Conservation (phyloP, 2,888 invertebrate genomes). For the Chrysina gloriosa region DNA sequence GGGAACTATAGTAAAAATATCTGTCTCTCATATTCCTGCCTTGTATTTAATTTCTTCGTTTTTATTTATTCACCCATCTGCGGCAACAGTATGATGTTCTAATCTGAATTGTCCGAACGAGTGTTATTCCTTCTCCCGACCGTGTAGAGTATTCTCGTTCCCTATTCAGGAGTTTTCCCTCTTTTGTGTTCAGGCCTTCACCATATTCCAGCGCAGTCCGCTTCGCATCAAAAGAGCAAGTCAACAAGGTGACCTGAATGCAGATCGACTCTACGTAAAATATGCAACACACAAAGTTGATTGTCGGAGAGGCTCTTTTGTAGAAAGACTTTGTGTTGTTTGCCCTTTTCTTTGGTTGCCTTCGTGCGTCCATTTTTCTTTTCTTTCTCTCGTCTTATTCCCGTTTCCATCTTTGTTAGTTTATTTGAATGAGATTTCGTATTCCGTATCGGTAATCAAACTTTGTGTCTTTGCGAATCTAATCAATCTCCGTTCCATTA, state of each 20-base stretch:
- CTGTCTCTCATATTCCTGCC: no score
- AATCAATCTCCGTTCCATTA: constrained; percentile 36
- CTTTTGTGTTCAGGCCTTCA: constrained; percentile 31
- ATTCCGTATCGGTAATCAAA: constrained; percentile 41
- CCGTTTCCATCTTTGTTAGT: constrained; percentile 22
- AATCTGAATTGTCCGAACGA: constrained; percentile 20
- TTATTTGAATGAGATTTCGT: constrained; percentile 33
- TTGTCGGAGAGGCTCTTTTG: constrained; percentile 45
- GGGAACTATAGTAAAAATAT: no score
- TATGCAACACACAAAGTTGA: constrained; percentile 48
- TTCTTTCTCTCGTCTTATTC: constrained; percentile 8
- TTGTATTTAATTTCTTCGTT: background rate
- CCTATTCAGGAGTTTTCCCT: constrained; percentile 27
- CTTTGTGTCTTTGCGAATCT: constrained; percentile 34
- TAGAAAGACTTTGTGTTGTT: constrained; percentile 40
- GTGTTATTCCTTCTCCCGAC: constrained; percentile 7
- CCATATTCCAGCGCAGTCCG: constrained; percentile 32
- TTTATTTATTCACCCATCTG: background rate
- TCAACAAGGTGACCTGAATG: constrained; percentile 62
- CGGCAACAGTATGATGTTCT: constrained; percentile 14
- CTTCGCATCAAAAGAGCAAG: constrained; percentile 61
- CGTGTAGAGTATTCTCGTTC: constrained; percentile 8
- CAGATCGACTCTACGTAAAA: constrained; percentile 57
- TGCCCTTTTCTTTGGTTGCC: constrained; percentile 38
- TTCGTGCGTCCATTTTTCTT: constrained; percentile 26